Base-by-base conservation (phyloP, 2,113 vertebrate species). In the Tenebrosternarchus preto region DNA sequence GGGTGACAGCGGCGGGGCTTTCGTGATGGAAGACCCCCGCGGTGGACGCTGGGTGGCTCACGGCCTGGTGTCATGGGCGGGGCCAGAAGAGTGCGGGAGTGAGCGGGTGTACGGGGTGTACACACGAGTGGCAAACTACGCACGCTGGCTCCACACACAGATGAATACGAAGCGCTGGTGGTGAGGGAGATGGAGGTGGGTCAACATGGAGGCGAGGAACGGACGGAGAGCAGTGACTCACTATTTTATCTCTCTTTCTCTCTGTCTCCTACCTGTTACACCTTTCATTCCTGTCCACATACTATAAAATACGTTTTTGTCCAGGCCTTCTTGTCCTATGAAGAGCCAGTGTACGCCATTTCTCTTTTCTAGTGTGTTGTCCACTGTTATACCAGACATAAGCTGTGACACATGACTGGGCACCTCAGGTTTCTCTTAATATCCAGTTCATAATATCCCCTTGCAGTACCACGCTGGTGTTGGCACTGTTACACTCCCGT, bases 101-200 rank as follows among this genome's bases (percentile, higher is more conserved):
- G 95, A 95, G 71, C 94, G 97, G 39, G 96, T 99, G 1, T 99
- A 99, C 0, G 98, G 98, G 0, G 98, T 99, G 25, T 99, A 99
- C 91, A 98, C 96, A 6, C 93, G 96, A 29, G 95, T 99, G 78
- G 91, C 93, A 4, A 96, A 95, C 72, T 98, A 97, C 0, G 89
- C 94, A 53, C 86, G 87, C 80, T 99, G 98, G 97, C 86, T 99
- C 17, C 90, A 93, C 83, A 87, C 88, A 73, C 90, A 96, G 75
- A 83, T 93, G 36, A 29, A 83, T 5, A 25, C 63, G 1, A 73
- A 56, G 19, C 82, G 85, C 63, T 84, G 31, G 75, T 85, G 87
- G 83, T 85, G 72, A 85, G 29, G 43, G 22, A n/a, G 6, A 11
- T 7, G 5, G 5, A 8, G 43, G 22, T 36, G 15, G 50, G 29